phyloP scores from a whole-genome alignment of 2,888 invertebrate genomes.

The Meloe dianella region DNA sequence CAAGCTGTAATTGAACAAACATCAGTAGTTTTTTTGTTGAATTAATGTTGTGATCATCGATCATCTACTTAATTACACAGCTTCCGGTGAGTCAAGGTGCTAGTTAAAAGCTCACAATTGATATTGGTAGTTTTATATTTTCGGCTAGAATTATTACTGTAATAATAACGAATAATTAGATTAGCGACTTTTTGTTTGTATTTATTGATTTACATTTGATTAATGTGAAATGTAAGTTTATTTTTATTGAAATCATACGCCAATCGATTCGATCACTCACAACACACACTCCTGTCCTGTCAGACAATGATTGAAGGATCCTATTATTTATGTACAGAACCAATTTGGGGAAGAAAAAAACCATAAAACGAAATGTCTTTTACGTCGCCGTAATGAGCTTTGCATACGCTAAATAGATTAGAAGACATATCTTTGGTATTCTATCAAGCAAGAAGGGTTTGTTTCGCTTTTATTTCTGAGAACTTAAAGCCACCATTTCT shows the following conservation, averaged over 20 bases:
- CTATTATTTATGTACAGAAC: slow-evolving; percentile 25
- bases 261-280: slow-evolving; percentile 38
- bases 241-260: slow-evolving; percentile 35
- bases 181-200: background rate
- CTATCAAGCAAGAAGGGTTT: background rate
- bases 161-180: too few species aligned
- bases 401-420: background rate
- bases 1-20: too few species aligned
- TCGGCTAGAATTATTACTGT: too few species aligned
- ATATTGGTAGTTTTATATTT: too few species aligned
- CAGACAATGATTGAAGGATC: slow-evolving; percentile 31
- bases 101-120: too few species aligned
- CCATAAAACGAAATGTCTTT: background rate
- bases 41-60: too few species aligned
- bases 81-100: slow-evolving; percentile 9
- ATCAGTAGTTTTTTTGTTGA: too few species aligned
- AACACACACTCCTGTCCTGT: slow-evolving; percentile 30
- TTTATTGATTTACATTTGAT: slow-evolving; percentile 32
- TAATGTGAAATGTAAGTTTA: slow-evolving; percentile 30
- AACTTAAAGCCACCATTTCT: too few species aligned
- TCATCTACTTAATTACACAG: slow-evolving; percentile 1
- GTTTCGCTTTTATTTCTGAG: too few species aligned
- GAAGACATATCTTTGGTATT: background rate
- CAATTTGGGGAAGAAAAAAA: slow-evolving; percentile 7
- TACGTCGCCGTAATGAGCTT: background rate